phyloP scores from a whole-genome alignment of 2,888 invertebrate genomes.

The Scrobipalpa atriplicella region DNA sequence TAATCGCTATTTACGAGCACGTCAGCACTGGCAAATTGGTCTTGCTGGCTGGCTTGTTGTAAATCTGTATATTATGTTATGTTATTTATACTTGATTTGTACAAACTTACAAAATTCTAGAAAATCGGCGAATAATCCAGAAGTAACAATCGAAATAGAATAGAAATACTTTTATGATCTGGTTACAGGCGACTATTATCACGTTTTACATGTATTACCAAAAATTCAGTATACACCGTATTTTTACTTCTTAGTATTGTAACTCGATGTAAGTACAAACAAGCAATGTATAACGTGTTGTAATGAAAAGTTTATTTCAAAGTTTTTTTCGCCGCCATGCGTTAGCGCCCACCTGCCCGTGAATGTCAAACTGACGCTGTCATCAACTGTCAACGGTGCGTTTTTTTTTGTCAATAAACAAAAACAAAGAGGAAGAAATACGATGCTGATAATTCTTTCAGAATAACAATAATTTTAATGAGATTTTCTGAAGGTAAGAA shows the following conservation, averaged over 20 bases:
- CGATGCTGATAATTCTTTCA: no score
- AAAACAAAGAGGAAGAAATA: no score
- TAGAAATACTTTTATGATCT: background rate
- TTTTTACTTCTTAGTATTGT: background rate
- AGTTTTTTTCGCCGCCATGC: background rate
- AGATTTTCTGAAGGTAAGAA: no score
- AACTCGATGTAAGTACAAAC: background rate
- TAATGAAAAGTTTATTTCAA: background rate
- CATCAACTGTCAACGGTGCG: background rate
- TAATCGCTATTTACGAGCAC: background rate
- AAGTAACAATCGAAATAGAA: slow-evolving; percentile 22
- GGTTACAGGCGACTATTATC: background rate
- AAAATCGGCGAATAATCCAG: slow-evolving; percentile 27
- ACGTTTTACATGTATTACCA: background rate
- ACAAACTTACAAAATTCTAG: slow-evolving; percentile 19
- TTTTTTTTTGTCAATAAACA: background rate
- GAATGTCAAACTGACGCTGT: slow-evolving; percentile 14
- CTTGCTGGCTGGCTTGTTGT: background rate
- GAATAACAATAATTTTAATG: no score
- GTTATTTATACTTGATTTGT: background rate
- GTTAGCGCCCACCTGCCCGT: background rate
- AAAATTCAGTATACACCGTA: background rate
- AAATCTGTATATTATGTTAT: background rate
- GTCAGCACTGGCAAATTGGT: background rate
- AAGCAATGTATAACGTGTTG: background rate